Evolutionary conservation across 1,140 invertebrate species (phyloP), one percentile per base, ranked within the genome.

Genomic region (Lanistes nyassanus): DNA sequence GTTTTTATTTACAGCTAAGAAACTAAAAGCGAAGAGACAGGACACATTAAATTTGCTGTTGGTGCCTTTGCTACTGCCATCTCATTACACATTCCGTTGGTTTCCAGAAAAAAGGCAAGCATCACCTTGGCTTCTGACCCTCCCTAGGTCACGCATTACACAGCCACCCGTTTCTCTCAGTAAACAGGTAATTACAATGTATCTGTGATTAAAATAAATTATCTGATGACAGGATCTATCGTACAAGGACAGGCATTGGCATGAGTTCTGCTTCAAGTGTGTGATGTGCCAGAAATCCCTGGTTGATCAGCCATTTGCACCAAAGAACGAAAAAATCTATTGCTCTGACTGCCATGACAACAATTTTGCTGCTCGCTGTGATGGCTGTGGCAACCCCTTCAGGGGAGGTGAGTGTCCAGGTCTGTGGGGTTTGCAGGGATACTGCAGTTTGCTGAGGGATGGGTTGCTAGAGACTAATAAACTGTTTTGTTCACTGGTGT

Each of bases 321-420:
- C 96, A 84, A 99, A 99, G 83, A 90, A 92, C 80, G 92, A 93
- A 29, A 96, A 97, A 91, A 98, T 99, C 90, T 99, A 98, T 91
- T 99, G 98, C 90, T 96, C 97, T 80, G 97, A 97, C 88, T 99
- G 98, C 90, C 99, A 99, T 88, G 98, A 99, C 90, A 93, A 97
- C 79, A 96, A 98, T 90, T 99, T 99, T 90, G 98, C 98, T 42
- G 97, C 97, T 77, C 93, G 98, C 82, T 99, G 98, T 92, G 98
- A 99, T 92, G 97, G 97, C 76, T 99, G 98, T 90, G 94, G 95
- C 76, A 96, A 99, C 89, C 97, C 99, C 86, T 99, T 99, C 93
- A 93, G 95, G 89, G 97, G 98, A 91, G 98, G 98, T 98, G 91
- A 93, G 94, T 92, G 73, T 36, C 11, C 21, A 6, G 9, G 19